phyloP scores from a whole-genome alignment of 2,113 vertebrate genomes.

The Holacanthus passer region DNA sequence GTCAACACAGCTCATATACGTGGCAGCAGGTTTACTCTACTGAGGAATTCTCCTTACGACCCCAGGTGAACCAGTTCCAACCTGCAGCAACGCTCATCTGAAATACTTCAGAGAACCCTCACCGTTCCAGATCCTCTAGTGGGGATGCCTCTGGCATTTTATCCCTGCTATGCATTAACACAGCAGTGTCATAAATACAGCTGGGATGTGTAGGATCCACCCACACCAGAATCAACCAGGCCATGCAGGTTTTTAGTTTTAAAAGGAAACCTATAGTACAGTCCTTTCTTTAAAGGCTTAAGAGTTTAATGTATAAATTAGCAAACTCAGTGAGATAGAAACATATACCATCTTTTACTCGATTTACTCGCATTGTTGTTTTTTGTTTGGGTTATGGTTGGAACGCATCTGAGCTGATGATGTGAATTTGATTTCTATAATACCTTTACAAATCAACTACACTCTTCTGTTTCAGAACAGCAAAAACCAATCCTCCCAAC shows the following conservation, averaged over 20 bases:
- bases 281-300: neutral
- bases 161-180: neutral
- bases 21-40: slow-evolving; percentile 62
- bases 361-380: too few species aligned
- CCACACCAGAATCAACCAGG: neutral
- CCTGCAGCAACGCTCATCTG: slow-evolving; percentile 71
- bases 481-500: neutral
- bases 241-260: neutral
- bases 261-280: neutral
- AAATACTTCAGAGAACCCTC: slow-evolving; percentile 56
- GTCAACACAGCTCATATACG: slow-evolving; percentile 44
- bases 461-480: neutral
- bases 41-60: slow-evolving; percentile 70
- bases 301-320: neutral
- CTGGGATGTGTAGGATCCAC: neutral
- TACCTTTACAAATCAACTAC: neutral
- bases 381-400: neutral
- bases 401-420: neutral
- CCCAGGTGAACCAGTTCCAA: slow-evolving; percentile 79
- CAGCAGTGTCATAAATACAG: neutral
- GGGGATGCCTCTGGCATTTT: slow-evolving; percentile 24
- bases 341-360: neutral
- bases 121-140: slow-evolving; percentile 33
- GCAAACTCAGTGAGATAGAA: neutral
- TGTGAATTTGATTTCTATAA: neutral